phyloP scores from a whole-genome alignment of 2,888 invertebrate genomes.

The Agrotis puta region DNA sequence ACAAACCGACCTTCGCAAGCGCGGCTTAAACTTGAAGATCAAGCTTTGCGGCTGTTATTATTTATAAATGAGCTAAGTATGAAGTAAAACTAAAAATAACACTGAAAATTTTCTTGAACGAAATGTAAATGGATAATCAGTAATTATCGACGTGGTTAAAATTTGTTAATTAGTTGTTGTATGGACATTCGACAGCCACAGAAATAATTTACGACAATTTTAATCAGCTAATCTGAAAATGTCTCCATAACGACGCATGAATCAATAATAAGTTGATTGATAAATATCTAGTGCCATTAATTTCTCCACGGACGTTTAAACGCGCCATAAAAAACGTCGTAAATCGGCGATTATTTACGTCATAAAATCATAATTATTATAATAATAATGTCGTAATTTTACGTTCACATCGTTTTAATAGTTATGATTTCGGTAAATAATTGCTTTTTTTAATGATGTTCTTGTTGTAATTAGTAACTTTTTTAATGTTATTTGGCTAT shows the following conservation, averaged over 20 bases:
- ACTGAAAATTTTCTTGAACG: too few relatives aligned
- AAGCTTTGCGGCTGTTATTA: too few relatives aligned
- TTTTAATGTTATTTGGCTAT: constrained; percentile 37
- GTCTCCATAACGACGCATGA: constrained; percentile 23
- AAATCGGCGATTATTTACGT: constrained; percentile 57
- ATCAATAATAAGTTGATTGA: constrained; percentile 53
- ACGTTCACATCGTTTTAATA: constrained; percentile 43
- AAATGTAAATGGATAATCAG: not conserved
- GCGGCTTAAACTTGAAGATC: too few relatives aligned
- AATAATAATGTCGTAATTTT: constrained; percentile 59
- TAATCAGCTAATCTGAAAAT: constrained; percentile 27
- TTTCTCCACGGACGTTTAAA: constrained; percentile 46
- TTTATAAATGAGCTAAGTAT: too few relatives aligned
- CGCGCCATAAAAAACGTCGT: constrained; percentile 53
- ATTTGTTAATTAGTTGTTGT: not conserved
- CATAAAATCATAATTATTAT: constrained; percentile 61
- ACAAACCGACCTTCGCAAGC: too few relatives aligned
- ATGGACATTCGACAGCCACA: not conserved
- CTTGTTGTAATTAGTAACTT: constrained; percentile 50
- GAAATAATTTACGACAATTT: not conserved
- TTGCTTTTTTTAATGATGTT: constrained; percentile 46
- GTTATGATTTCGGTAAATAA: constrained; percentile 42
- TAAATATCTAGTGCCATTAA: constrained; percentile 59
- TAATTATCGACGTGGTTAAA: not conserved
- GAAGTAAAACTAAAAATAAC: too few relatives aligned